A percentile compares a stretch with the other conserved stretches of the same genome.
Evolutionary conservation across 2,797 vertebrate genomes (phyloP).

Genomic region (Numenius phaeopus): DNA sequence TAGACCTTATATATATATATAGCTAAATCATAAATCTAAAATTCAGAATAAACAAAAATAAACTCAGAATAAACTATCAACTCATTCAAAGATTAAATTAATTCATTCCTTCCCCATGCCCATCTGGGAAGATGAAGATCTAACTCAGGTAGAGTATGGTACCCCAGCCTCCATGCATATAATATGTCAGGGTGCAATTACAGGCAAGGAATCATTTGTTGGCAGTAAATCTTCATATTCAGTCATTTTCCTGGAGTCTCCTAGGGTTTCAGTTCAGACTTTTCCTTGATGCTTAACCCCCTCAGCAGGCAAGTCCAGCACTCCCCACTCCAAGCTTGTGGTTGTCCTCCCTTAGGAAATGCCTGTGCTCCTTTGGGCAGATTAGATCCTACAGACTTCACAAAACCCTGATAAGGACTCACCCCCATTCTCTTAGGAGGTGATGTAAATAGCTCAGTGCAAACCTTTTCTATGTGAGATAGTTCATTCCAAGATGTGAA

Average conservation of each 20-base stretch:
- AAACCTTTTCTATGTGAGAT: not conserved
- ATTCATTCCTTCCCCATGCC: not conserved
- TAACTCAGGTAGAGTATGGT: not conserved
- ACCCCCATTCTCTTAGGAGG: not conserved
- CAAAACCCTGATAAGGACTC: not conserved
- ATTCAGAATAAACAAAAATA: not conserved
- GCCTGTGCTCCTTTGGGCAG: not conserved
- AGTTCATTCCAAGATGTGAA: not conserved
- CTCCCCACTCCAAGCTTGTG: not conserved
- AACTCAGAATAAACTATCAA: not conserved
- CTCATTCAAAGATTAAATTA: not conserved
- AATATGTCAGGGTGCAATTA: not conserved
- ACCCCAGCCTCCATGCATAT: not conserved
- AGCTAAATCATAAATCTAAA: not conserved
- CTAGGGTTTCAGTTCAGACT: not conserved
- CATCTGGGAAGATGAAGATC: not conserved
- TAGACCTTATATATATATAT: not conserved
- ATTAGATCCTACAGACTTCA: not conserved
- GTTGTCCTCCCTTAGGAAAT: not conserved
- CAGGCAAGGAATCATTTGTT: not conserved
- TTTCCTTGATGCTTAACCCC: not conserved
- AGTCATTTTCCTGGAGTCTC: not conserved
- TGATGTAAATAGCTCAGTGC: not conserved
- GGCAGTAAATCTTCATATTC: not conserved
- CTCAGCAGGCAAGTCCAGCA: not conserved